These are phyloP conservation scores for Gouania willdenowi DNA, from an alignment of 2,797 vertebrate species.

Conservation along the genomic window DNA sequence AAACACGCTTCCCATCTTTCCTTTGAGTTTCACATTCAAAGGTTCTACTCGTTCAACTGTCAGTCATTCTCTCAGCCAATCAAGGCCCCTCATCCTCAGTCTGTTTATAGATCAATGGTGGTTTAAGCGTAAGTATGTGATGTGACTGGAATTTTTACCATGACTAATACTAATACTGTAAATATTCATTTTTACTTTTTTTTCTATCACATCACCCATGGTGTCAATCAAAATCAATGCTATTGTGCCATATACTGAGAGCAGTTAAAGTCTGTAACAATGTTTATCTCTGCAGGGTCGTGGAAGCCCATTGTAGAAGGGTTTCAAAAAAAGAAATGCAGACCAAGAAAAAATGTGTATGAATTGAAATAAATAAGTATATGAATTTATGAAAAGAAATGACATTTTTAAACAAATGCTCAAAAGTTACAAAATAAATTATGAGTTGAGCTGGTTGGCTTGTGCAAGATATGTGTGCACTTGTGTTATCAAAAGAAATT, in stretches of 20 bases:
- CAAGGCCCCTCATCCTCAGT: slow-evolving; percentile 68
- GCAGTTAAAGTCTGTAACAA: slow-evolving; percentile 22
- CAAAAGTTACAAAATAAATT: slow-evolving; percentile 30
- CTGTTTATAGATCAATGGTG: slow-evolving; percentile 78
- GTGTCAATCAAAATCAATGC: slow-evolving; percentile 71
- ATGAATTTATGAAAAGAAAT: slow-evolving; percentile 15
- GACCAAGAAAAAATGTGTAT: slow-evolving; percentile 24
- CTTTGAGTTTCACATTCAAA: slow-evolving; percentile 79
- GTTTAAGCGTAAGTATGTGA: slow-evolving; percentile 75
- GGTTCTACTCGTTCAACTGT: slow-evolving; percentile 76
- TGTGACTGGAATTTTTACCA: slow-evolving; percentile 77
- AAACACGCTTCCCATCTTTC: slow-evolving; percentile 76
- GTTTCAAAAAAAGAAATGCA: slow-evolving; percentile 17
- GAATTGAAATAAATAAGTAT: slow-evolving; percentile 18
- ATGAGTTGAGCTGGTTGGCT: not conserved
- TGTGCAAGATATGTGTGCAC: slow-evolving; percentile 16
- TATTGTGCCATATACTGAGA: slow-evolving; percentile 27
- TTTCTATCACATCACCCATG: slow-evolving; percentile 49
- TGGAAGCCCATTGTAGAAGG: slow-evolving; percentile 45
- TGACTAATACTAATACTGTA: slow-evolving; percentile 79
- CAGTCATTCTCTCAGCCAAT: slow-evolving; percentile 75
- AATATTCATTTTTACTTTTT: slow-evolving; percentile 71
- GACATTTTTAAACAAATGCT: slow-evolving; percentile 17
- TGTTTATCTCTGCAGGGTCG: slow-evolving; percentile 41
- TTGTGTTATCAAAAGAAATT: slow-evolving; percentile 44